These are phyloP conservation scores for Phrynocephalus versicolor DNA, from an alignment of 2,113 vertebrate species.

Conservation along the genomic window DNA sequence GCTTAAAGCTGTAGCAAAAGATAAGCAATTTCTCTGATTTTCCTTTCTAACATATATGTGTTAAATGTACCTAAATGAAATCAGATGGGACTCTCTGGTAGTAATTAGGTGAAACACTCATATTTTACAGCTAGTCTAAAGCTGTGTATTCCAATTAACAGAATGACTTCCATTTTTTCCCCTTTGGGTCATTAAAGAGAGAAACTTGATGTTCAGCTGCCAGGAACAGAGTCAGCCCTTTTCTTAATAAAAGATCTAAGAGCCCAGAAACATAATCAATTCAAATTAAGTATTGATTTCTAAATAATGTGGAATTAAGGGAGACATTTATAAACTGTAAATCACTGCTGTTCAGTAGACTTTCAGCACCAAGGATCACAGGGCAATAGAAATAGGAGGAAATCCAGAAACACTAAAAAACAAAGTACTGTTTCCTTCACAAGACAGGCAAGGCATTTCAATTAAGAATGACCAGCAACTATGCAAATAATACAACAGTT, in stretches of 20 bases:
- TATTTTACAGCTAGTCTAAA: slow-evolving; percentile 35
- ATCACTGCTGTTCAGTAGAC: slow-evolving; percentile 55
- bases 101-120: slow-evolving; percentile 44
- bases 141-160: slow-evolving; percentile 19
- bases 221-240: slow-evolving; percentile 44
- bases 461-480: slow-evolving; percentile 23
- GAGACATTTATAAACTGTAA: slow-evolving; percentile 58
- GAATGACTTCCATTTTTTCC: slow-evolving; percentile 36
- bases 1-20: slow-evolving; percentile 44
- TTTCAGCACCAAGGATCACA: slow-evolving; percentile 47
- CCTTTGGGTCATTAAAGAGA: background rate
- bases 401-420: background rate
- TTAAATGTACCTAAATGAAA: slow-evolving; percentile 50
- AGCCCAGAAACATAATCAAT: slow-evolving; percentile 61
- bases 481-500: background rate
- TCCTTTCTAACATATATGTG: slow-evolving; percentile 36
- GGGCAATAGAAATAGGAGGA: background rate
- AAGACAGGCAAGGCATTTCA: slow-evolving; percentile 9
- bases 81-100: slow-evolving; percentile 36
- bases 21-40: slow-evolving; percentile 47
- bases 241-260: slow-evolving; percentile 35
- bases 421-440: slow-evolving; percentile 27
- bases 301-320: slow-evolving; percentile 63
- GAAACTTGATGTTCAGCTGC: slow-evolving; percentile 19
- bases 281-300: slow-evolving; percentile 63